Conservation (phyloP, 92 coral and sea anemone genomes). For the Metridium senile region DNA sequence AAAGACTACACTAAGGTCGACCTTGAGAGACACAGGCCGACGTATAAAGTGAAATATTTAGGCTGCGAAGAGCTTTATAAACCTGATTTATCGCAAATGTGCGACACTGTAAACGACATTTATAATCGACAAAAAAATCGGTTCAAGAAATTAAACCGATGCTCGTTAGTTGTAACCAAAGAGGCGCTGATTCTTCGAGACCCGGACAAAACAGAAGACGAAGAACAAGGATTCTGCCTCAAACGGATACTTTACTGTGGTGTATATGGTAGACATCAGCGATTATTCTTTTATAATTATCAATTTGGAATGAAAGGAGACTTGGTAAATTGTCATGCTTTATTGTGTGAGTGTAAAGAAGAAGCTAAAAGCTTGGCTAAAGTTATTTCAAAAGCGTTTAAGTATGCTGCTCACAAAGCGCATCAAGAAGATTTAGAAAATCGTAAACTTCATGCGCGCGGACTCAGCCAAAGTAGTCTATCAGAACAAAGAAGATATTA, state of each 20-base stretch:
- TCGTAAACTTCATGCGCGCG: conserved; percentile 70
- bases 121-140: conserved; percentile 53
- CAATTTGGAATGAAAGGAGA: conserved; percentile 93
- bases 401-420: conserved; percentile 61
- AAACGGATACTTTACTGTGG: conserved; percentile 89
- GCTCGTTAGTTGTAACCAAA: conserved; percentile 74
- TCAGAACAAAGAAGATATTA: conserved; percentile 42
- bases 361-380: conserved; percentile 97
- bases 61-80: conserved; percentile 79
- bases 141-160: conserved; percentile 60
- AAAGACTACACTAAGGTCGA: conserved; percentile 78
- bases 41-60: conserved; percentile 86
- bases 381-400: conserved; percentile 76
- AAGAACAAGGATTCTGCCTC: conserved; percentile 66
- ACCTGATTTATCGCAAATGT: conserved; percentile 90
- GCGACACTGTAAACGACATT: conserved; percentile 78
- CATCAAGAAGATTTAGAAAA: conserved; percentile 76
- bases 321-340: conserved; percentile 79
- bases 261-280: conserved; percentile 77
- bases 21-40: conserved; percentile 73
- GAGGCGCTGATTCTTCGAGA: conserved; percentile 84
- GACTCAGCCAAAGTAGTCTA: conserved; percentile 71
- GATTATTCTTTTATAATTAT: conserved; percentile 91
- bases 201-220: conserved; percentile 79
- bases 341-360: conserved; percentile 74